Base-by-base conservation (phyloP, 2,888 invertebrate genomes). In the Thymelicus lineola region DNA sequence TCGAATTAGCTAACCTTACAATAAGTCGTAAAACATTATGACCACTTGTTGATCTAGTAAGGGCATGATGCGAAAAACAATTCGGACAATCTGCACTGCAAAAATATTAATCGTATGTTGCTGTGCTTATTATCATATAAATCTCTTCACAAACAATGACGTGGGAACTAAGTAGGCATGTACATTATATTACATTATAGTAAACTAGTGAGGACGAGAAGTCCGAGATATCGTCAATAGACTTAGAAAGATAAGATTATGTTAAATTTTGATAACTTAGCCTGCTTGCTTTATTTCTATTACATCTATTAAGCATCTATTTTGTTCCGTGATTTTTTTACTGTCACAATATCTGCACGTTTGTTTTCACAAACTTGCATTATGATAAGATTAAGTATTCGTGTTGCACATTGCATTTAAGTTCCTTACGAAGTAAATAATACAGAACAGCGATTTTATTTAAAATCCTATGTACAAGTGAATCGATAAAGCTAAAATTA, bases 1-100 rank as follows among this genome's bases (percentile, higher is more conserved):
- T 79, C 75, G 80, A 84, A 86, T 88, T 90, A 88, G 86, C 83
- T 69, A 86, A 83, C 74, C 77, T 76, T 72, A 93, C 93, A 93
- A 93, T 92, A 86, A 86, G 88, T 90, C 93, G 91, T 93, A 87
- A 92, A 88, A 80, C 73, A 77, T 90, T 82, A 93, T 82, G 87
- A 83, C 85, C 88, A 75, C 81, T 88, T 89, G 87, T 89, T 85
- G 77, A 78, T 82, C 86, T 73, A 75, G 71, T 83, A 87, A 88
- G 86, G 91, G 81, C 76, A 82, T 83, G 86, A 86, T 86, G 86
- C 83, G 83, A 82, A 84, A 82, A 79, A 80, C 81, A 81, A 85
- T 87, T 81, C 74, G 76, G 79, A 72, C 73, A 73, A 71, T 73
- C 74, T 75, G 80, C 82, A 83, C 81, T 85, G 85, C 88, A 77